Conservation (phyloP, 1,140 invertebrate genomes). For the Nymphalis io region DNA sequence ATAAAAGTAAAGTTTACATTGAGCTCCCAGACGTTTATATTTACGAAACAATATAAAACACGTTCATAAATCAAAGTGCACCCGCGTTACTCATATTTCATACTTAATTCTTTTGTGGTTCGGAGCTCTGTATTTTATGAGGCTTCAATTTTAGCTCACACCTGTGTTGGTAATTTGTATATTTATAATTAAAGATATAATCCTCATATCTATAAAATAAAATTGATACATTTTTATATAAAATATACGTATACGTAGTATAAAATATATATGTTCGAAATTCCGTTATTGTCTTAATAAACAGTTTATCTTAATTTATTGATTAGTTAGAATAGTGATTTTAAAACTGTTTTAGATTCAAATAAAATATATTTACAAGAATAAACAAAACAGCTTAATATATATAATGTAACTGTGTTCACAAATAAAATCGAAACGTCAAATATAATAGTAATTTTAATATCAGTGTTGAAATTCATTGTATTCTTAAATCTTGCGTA, state of each 20-base stretch:
- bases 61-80: conserved; percentile 69
- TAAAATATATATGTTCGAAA: too few species aligned
- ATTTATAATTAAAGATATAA: conserved; percentile 7
- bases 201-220: neutral
- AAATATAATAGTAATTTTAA: conserved; percentile 2
- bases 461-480: conserved; percentile 24
- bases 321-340: too few species aligned
- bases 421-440: conserved; percentile 18
- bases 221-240: too few species aligned
- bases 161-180: conserved; percentile 41
- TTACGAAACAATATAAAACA: conserved; percentile 25
- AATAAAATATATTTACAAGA: too few species aligned
- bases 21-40: conserved; percentile 9
- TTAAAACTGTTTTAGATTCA: too few species aligned
- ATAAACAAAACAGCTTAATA: too few species aligned
- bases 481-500: conserved; percentile 24
- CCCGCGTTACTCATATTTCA: conserved; percentile 70
- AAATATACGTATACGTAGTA: too few species aligned
- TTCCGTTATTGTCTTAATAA: too few species aligned
- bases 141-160: conserved; percentile 56
- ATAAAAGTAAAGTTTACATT: conserved; percentile 6
- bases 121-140: conserved; percentile 57
- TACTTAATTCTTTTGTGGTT: conserved; percentile 72
- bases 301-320: too few species aligned
- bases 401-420: neutral